A percentile compares a stretch with the other conserved stretches of the same genome.
Conservation (phyloP, 2,888 invertebrate species). For the Ormyrus labotus region DNA sequence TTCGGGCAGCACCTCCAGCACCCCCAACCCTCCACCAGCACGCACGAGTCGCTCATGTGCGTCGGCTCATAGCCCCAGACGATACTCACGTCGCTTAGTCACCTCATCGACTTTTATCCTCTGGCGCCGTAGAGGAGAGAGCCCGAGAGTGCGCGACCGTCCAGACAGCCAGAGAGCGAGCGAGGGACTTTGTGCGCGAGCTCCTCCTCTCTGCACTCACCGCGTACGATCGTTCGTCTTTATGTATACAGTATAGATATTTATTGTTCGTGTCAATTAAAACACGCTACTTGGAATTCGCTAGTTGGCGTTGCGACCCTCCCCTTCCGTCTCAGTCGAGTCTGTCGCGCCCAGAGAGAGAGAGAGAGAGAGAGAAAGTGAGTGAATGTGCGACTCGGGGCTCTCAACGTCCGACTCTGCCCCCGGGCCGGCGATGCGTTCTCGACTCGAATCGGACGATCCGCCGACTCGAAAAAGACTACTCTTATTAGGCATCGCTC, state of each 20-base stretch:
- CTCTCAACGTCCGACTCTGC: constrained; percentile 67
- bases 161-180: constrained; percentile 19
- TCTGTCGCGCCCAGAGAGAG: constrained; percentile 18
- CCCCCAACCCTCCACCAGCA: constrained; percentile 63
- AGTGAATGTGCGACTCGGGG: constrained; percentile 54
- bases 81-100: constrained; percentile 73
- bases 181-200: constrained; percentile 10
- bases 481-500: constrained; percentile 63
- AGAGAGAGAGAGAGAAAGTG: constrained; percentile 11
- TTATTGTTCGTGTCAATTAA: constrained; percentile 73
- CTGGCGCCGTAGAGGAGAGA: constrained; percentile 61
- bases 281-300: constrained; percentile 61
- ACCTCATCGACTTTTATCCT: constrained; percentile 74
- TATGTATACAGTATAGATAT: constrained; percentile 51
- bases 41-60: constrained; percentile 74
- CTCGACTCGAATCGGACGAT: neutral
- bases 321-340: constrained; percentile 48
- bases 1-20: constrained; percentile 61
- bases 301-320: constrained; percentile 32
- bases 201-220: neutral
- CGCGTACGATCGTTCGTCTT: constrained; percentile 15
- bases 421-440: constrained; percentile 72
- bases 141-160: constrained; percentile 32
- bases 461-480: neutral
- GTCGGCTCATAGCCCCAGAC: constrained; percentile 74